phyloP scores from a whole-genome alignment of 2,797 vertebrate genomes.

The Chiroxiphia lanceolata region DNA sequence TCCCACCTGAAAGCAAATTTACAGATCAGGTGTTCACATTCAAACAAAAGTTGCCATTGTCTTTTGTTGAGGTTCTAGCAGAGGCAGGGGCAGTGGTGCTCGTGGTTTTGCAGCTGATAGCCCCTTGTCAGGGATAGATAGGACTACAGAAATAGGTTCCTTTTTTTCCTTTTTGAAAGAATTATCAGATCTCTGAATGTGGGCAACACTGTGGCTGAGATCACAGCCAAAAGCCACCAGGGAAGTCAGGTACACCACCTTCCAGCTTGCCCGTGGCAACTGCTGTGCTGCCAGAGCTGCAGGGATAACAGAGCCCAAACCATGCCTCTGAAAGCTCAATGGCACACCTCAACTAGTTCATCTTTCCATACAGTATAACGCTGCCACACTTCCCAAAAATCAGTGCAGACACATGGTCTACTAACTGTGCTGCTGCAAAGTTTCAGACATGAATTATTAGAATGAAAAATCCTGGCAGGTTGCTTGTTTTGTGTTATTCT shows the following conservation, averaged over 20 bases:
- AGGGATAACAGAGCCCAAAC: neutral
- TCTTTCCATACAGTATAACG: neutral
- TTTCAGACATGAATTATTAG: neutral
- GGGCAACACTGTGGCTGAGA: rapidly evolving
- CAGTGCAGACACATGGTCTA: neutral
- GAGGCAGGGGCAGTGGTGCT: neutral
- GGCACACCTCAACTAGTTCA: neutral
- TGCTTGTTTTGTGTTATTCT: neutral
- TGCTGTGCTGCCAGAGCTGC: neutral
- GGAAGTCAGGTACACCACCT: neutral
- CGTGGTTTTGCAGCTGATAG: neutral
- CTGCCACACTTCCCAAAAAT: neutral
- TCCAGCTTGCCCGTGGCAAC: neutral
- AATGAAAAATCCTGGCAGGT: neutral
- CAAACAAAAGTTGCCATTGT: neutral
- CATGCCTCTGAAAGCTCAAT: neutral
- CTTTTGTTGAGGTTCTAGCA: neutral
- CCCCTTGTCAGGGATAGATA: neutral
- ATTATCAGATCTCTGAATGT: neutral
- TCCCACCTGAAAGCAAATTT: neutral
- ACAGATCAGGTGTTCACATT: neutral
- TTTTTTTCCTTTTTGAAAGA: neutral
- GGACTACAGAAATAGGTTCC: neutral
- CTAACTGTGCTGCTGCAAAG: neutral
- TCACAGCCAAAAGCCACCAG: neutral